Conservation (phyloP, 1,140 invertebrate species). For the Hycleus phaleratus region DNA sequence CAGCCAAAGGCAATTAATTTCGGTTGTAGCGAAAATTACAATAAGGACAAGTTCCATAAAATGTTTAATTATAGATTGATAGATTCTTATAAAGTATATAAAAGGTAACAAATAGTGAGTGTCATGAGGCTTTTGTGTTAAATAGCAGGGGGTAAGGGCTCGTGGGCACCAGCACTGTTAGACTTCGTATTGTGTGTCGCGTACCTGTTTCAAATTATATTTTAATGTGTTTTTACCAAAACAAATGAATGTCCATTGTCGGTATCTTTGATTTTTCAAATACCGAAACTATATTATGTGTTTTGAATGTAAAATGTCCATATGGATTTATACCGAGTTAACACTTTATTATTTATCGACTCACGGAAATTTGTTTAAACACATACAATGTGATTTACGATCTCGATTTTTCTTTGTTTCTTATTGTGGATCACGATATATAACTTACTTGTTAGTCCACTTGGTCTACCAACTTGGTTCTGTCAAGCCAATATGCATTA, state of each 20-base stretch:
- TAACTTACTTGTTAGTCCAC: slow-evolving; percentile 27
- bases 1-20: slow-evolving; percentile 18
- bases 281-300: slow-evolving; percentile 34
- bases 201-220: slow-evolving; percentile 38
- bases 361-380: slow-evolving; percentile 32
- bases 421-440: slow-evolving; percentile 29
- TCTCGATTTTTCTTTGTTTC: slow-evolving; percentile 28
- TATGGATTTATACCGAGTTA: slow-evolving; percentile 32
- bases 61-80: slow-evolving; percentile 37
- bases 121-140: slow-evolving; percentile 32
- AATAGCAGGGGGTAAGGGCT: slow-evolving; percentile 14
- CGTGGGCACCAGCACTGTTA: slow-evolving; percentile 18
- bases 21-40: slow-evolving; percentile 13
- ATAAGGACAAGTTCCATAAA: slow-evolving; percentile 24
- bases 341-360: slow-evolving; percentile 36
- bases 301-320: slow-evolving; percentile 35
- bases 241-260: slow-evolving; percentile 39
- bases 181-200: slow-evolving; percentile 35
- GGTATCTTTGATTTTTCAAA: slow-evolving; percentile 32
- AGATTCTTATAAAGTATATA: slow-evolving; percentile 33
- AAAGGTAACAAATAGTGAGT: slow-evolving; percentile 37
- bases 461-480: slow-evolving; percentile 28
- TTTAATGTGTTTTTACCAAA: slow-evolving; percentile 40
- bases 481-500: slow-evolving; percentile 17
- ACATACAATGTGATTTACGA: slow-evolving; percentile 31